Percentiles rank a stretch among this genome's conserved stretches.
Conservation (phyloP, 2,113 vertebrate genomes). For the Siniperca knerii region DNA sequence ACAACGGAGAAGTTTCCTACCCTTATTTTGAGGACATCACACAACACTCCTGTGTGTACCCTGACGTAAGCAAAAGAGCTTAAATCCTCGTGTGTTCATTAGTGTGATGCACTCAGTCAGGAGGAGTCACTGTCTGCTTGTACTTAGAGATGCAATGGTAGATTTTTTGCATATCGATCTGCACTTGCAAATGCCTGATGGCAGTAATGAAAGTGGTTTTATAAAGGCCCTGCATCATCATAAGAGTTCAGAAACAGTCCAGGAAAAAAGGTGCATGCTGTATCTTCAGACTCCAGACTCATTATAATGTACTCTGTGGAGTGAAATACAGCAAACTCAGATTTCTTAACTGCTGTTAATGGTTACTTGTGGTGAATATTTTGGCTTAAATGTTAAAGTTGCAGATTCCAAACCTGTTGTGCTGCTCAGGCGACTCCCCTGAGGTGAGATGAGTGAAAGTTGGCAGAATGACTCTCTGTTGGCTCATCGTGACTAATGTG, state of each 20-base stretch:
- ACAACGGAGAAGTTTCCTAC: neutral
- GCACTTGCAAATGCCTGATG: conserved; percentile 29
- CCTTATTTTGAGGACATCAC: neutral
- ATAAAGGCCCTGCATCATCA: conserved; percentile 41
- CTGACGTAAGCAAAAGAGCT: conserved; percentile 23
- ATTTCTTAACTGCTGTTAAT: neutral
- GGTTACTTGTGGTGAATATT: neutral
- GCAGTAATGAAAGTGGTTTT: conserved; percentile 46
- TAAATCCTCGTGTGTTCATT: conserved; percentile 25
- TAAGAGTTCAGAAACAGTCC: conserved; percentile 8
- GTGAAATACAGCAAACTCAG: neutral
- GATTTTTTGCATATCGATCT: conserved; percentile 52
- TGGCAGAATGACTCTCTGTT: conserved; percentile 47
- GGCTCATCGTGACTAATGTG: conserved; percentile 48
- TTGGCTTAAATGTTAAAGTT: conserved; percentile 17
- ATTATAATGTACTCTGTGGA: neutral
- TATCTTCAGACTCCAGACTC: neutral
- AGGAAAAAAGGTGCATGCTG: neutral
- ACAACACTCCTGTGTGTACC: neutral
- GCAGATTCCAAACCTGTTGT: conserved; percentile 66
- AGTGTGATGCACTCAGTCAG: conserved; percentile 29
- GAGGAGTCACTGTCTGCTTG: conserved; percentile 29
- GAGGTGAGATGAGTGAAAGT: conserved; percentile 64
- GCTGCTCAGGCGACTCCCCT: conserved; percentile 30
- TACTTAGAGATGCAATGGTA: conserved; percentile 17